These are phyloP conservation scores for Apistogramma diplotaenia DNA, from an alignment of 2,113 vertebrate species.

Conservation along the genomic window DNA sequence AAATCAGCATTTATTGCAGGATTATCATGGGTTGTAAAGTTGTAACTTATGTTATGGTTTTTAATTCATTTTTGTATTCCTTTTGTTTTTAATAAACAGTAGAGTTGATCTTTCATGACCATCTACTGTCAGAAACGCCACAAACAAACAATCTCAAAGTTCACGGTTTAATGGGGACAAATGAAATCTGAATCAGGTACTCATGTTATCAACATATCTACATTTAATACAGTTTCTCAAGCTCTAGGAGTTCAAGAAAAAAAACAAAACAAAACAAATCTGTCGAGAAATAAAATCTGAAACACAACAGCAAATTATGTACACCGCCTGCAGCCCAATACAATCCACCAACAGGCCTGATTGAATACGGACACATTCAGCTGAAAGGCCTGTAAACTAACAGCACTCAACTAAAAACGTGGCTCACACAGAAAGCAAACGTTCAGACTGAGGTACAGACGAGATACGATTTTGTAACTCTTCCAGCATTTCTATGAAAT, in stretches of 20 bases:
- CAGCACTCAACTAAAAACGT: constrained; percentile 13
- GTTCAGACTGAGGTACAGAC: constrained; percentile 46
- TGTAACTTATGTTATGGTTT: background rate
- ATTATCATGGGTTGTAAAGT: background rate
- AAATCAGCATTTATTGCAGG: background rate
- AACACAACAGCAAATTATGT: constrained; percentile 64
- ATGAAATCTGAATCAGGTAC: constrained; percentile 47
- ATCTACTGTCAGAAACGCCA: constrained; percentile 27
- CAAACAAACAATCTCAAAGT: constrained; percentile 28
- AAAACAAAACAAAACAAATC: constrained; percentile 28
- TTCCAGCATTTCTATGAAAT: constrained; percentile 60
- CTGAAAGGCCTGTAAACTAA: constrained; percentile 41
- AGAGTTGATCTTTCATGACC: constrained; percentile 3
- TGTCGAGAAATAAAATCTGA: constrained; percentile 63
- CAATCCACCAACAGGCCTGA: constrained; percentile 23
- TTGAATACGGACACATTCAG: constrained; percentile 49
- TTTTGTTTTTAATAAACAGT: background rate
- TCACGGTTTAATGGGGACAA: constrained; percentile 51
- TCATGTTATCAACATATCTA: constrained; percentile 76
- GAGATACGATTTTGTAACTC: constrained; percentile 34
- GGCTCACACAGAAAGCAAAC: background rate
- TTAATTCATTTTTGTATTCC: background rate
- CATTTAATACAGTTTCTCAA: constrained; percentile 76
- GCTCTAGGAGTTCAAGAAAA: constrained; percentile 54
- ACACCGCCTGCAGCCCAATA: constrained; percentile 48